Conservation (phyloP, 2,797 vertebrate species). For the Eurystomus glaucurus region DNA sequence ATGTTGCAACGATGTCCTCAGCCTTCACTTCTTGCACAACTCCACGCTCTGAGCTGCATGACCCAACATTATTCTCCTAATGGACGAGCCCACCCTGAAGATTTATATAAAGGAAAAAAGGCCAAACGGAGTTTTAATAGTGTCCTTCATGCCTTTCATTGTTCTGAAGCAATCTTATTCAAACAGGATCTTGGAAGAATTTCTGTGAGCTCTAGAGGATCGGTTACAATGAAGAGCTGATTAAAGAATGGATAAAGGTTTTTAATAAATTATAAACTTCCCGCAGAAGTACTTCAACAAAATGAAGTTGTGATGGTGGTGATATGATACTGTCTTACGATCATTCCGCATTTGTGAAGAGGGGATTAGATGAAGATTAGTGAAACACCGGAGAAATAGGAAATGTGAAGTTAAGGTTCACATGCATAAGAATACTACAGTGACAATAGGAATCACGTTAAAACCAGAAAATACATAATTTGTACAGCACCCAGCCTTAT, state of each 20-base stretch:
- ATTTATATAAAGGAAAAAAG: not conserved
- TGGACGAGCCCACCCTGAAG: not conserved
- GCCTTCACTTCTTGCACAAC: accelerated
- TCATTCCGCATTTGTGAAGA: not conserved
- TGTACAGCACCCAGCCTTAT: not conserved
- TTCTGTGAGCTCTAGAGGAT: constrained; percentile 8
- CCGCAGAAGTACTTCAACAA: not conserved
- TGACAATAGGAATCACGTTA: not conserved
- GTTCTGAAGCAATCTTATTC: constrained; percentile 6
- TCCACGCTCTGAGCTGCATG: accelerated
- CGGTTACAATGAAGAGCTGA: constrained; percentile 48
- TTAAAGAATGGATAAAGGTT: constrained; percentile 51
- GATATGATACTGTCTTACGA: not conserved
- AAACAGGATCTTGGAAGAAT: not conserved
- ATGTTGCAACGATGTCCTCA: accelerated
- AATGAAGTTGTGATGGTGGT: not conserved
- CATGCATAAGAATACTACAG: not conserved
- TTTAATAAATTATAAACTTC: constrained; percentile 64
- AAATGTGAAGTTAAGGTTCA: not conserved
- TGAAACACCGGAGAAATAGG: not conserved
- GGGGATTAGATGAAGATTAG: not conserved
- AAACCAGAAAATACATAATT: not conserved
- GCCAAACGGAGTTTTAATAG: not conserved
- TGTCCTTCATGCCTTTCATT: not conserved
- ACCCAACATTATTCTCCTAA: not conserved